Evolutionary conservation across 2,888 invertebrate genomes (phyloP), one percentile per base, ranked within the genome.

Genomic region (Scotopteryx bipunctaria): DNA sequence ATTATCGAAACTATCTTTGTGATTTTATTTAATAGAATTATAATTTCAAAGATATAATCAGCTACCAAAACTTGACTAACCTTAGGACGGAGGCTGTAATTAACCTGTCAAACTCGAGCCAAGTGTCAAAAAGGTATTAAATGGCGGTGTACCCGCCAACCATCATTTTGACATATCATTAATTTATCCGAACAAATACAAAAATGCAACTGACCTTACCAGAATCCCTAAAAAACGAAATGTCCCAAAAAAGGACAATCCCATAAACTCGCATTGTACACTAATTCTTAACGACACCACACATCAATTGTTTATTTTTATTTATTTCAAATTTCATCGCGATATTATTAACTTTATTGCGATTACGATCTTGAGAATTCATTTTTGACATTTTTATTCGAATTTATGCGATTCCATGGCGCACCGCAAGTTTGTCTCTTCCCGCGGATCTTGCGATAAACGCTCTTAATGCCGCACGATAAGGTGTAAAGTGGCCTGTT

Each of bases 311-410:
- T 84, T 82, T 78, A 76, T 82, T 85, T 85, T 86, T 85, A 82
- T 87, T 87, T 84, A 84, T 86, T 81, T 78, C 74, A 74, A 82
- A 81, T 83, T 83, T 87, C 86, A 84, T 83, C 87, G 87, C 85
- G 80, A 84, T 86, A 85, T 87, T 85, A 86, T 88, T 85, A 84
- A 83, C 73, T 85, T 85, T 83, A 88, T 85, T 80, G 86, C 86
- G 89, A 90, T 90, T 86, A 88, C 80, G 83, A 89, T 89, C 89
- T 88, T 70, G 83, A 78, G 87, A 83, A 85, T 87, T 81, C 83
- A 83, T 84, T 88, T 89, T 85, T 86, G 89, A 88, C 88, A 73
- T 86, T 88, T 89, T 90, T 89, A 88, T 90, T 81, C 77, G 81
- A 85, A 88, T 88, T 88, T 89, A 90, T 89, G 83, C 77, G 82